Conservation (phyloP, 2,888 invertebrate species). For the Pammene fasciana region DNA sequence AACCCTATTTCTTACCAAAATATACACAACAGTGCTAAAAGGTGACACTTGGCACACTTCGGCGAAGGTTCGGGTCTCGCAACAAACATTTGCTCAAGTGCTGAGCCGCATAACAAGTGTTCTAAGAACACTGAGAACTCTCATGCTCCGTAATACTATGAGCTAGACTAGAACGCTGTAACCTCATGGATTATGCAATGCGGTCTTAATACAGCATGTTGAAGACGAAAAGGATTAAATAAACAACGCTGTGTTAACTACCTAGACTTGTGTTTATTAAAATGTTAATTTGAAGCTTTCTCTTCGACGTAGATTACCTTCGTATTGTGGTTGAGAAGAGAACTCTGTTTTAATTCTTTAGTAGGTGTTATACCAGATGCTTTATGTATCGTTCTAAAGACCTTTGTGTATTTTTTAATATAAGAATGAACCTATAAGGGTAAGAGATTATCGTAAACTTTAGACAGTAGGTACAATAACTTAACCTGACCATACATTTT, state of each 20-base stretch:
- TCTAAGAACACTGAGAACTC: constrained; percentile 23
- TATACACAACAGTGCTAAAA: constrained; percentile 3
- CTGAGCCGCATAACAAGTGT: constrained; percentile 34
- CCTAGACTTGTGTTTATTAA: constrained; percentile 35
- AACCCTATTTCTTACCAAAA: background rate
- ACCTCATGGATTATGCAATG: constrained; percentile 48
- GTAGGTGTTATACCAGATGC: constrained; percentile 2
- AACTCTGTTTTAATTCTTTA: constrained; percentile 15
- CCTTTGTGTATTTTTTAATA: too few relatives aligned
- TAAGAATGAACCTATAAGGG: background rate
- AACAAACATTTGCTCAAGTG: constrained; percentile 29
- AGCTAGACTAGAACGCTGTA: constrained; percentile 32
- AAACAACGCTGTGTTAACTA: constrained; percentile 34
- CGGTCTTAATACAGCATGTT: constrained; percentile 43
- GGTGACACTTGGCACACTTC: constrained; percentile 17
- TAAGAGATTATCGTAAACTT: background rate
- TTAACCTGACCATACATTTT: too few relatives aligned
- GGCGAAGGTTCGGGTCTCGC: constrained; percentile 2
- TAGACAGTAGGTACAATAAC: too few relatives aligned
- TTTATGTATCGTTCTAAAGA: background rate
- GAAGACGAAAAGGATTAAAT: constrained; percentile 46
- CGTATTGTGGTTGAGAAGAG: constrained; percentile 16
- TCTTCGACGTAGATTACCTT: constrained; percentile 21
- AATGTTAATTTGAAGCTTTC: constrained; percentile 35
- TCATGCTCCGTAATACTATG: constrained; percentile 41